Conservation (phyloP, 2,797 vertebrate genomes). For the Adelosebastes latens region DNA sequence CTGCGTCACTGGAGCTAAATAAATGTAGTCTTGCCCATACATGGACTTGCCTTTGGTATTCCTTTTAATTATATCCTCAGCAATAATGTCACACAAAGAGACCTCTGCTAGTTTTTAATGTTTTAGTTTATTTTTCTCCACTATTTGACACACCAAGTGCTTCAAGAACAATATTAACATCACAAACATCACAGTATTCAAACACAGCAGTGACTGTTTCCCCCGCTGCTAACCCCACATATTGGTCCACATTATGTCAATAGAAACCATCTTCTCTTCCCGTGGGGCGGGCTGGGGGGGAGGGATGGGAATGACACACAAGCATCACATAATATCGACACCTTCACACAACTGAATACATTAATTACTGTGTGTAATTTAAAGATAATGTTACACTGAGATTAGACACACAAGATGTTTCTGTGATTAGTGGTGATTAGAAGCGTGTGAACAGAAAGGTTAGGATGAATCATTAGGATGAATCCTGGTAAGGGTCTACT, state of each 20-base stretch:
- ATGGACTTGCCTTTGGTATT: too few relatives aligned
- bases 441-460: constrained; percentile 62
- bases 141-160: constrained; percentile 89
- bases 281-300: constrained; percentile 37
- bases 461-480: constrained; percentile 2
- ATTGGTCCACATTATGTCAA: constrained; percentile 58
- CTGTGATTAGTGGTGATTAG: constrained; percentile 55
- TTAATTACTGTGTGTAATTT: constrained; percentile 56
- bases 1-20: too few relatives aligned
- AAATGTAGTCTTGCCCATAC: too few relatives aligned
- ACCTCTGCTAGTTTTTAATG: constrained; percentile 30
- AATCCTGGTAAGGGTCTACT: constrained; percentile 46
- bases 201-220: constrained; percentile 77
- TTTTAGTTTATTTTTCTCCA: constrained; percentile 80
- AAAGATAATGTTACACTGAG: constrained; percentile 76
- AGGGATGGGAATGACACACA: constrained; percentile 60
- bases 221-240: constrained; percentile 49
- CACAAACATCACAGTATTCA: constrained; percentile 82
- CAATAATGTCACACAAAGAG: background rate
- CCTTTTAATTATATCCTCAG: too few relatives aligned
- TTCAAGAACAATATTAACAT: constrained; percentile 83
- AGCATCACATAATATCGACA: constrained; percentile 75
- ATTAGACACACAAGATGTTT: constrained; percentile 61
- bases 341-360: constrained; percentile 73
- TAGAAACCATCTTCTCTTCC: constrained; percentile 45